phyloP scores from a whole-genome alignment of 1,140 invertebrate species.

The Euschistus heros region DNA sequence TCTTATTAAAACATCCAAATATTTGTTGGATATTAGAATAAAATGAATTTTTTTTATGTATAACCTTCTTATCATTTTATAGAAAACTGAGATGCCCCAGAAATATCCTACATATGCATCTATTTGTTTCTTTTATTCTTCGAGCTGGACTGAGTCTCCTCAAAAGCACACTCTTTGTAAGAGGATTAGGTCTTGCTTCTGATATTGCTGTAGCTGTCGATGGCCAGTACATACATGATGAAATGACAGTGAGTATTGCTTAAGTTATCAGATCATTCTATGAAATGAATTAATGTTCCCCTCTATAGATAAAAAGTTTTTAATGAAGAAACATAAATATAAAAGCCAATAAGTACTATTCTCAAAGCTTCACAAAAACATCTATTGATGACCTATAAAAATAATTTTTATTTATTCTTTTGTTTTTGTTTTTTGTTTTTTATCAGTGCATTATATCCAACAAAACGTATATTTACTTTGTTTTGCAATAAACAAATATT shows the following conservation, averaged over 20 bases:
- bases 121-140: constrained; percentile 57
- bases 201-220: constrained; percentile 34
- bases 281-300: too few species aligned
- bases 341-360: too few species aligned
- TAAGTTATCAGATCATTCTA: too few species aligned
- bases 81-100: constrained; percentile 54
- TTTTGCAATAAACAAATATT: too few species aligned
- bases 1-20: neutral
- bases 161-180: constrained; percentile 47
- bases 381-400: too few species aligned
- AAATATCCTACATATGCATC: constrained; percentile 55
- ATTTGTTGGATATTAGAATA: neutral
- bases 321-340: too few species aligned
- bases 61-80: constrained; percentile 6
- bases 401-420: too few species aligned
- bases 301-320: too few species aligned
- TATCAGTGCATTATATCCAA: too few species aligned
- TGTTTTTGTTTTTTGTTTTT: too few species aligned
- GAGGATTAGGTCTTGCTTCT: constrained; percentile 43
- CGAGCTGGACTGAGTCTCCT: constrained; percentile 47
- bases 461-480: too few species aligned
- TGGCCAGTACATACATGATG: constrained; percentile 29
- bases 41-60: neutral
- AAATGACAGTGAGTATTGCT: neutral
- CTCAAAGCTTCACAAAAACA: too few species aligned